Conservation (phyloP, 35 echinoderm and acorn worm species). For the Apostichopus parvimensis region DNA sequence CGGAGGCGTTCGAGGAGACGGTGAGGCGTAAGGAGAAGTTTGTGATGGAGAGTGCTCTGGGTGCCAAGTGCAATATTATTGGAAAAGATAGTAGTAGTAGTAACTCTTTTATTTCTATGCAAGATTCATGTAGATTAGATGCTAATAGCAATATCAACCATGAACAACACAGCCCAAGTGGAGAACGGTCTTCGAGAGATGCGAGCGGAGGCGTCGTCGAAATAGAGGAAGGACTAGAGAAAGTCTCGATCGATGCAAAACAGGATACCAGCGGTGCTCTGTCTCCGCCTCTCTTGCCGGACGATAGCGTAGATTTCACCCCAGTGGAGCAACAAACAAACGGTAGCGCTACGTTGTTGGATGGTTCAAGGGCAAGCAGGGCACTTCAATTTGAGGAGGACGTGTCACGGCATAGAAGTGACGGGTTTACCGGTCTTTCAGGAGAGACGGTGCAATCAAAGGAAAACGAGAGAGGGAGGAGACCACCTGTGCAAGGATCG, state of each 20-base stretch:
- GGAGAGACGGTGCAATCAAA: constrained; percentile 42
- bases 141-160: constrained; percentile 61
- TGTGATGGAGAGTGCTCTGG: constrained; percentile 50
- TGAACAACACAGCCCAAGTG: neutral
- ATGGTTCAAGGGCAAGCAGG: neutral
- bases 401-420: neutral
- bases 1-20: constrained; percentile 83
- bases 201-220: constrained; percentile 22
- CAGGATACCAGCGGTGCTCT: neutral
- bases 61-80: constrained; percentile 63
- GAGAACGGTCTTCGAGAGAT: neutral
- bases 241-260: neutral
- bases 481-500: neutral
- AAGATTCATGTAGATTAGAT: constrained; percentile 63
- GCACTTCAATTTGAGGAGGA: constrained; percentile 13
- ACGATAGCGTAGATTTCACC: constrained; percentile 22
- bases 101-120: constrained; percentile 60
- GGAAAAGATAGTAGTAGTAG: constrained; percentile 41
- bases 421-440: constrained; percentile 38
- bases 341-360: neutral
- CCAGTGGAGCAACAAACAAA: neutral
- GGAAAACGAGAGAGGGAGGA: neutral
- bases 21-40: constrained; percentile 72
- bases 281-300: neutral
- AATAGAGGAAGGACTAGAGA: constrained; percentile 8